A percentile compares a stretch with the other conserved stretches of the same genome.
These are phyloP conservation scores for Pseudotriccus pelzelni DNA, from an alignment of 2,797 vertebrate species.

Conservation along the genomic window DNA sequence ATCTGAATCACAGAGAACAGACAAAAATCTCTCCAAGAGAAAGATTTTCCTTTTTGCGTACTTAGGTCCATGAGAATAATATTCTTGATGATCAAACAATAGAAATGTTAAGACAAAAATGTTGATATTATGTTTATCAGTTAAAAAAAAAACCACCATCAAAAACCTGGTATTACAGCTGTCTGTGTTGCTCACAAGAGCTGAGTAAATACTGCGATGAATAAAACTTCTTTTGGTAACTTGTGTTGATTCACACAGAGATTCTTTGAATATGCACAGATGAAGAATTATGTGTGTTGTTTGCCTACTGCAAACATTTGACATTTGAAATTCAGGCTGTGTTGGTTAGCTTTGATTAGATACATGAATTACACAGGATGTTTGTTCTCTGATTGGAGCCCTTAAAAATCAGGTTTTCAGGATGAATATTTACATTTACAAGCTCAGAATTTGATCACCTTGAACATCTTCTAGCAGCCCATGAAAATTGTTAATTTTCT, in stretches of 20 bases:
- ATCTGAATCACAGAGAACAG: neutral
- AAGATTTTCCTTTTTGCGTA: neutral
- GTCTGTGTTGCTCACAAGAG: neutral
- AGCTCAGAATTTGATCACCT: slow-evolving; percentile 37
- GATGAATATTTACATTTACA: slow-evolving; percentile 56
- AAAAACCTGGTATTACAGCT: neutral
- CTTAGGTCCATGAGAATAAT: neutral
- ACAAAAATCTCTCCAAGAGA: neutral
- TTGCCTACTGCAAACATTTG: slow-evolving; percentile 55
- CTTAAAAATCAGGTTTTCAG: slow-evolving; percentile 61
- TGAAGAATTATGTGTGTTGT: slow-evolving; percentile 40
- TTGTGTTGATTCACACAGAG: neutral
- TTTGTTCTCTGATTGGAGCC: slow-evolving; percentile 57
- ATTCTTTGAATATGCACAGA: slow-evolving; percentile 36
- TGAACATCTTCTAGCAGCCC: neutral
- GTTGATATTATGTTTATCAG: neutral
- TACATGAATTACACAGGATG: slow-evolving; percentile 62
- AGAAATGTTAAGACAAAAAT: neutral
- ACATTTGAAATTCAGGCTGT: slow-evolving; percentile 62
- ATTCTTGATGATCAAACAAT: neutral
- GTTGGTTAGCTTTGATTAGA: slow-evolving; percentile 62
- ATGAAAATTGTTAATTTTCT: neutral
- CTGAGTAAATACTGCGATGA: neutral
- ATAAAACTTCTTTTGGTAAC: neutral
- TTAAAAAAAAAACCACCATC: neutral